Conservation (phyloP, 2,888 invertebrate genomes). For the Amphimallon solstitiale region DNA sequence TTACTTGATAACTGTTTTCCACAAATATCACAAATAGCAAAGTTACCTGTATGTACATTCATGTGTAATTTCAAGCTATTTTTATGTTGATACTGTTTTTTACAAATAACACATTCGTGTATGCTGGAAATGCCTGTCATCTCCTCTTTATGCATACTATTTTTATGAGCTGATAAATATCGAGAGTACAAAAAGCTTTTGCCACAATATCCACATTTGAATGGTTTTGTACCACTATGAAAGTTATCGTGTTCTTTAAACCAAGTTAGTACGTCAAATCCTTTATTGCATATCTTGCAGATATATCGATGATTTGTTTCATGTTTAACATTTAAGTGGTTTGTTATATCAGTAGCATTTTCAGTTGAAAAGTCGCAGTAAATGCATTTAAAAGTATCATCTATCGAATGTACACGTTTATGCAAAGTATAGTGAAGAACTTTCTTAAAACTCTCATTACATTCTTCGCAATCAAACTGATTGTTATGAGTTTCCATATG, state of each 20-base stretch:
- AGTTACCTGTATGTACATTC: constrained; percentile 65
- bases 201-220: constrained; percentile 34
- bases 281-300: constrained; percentile 68
- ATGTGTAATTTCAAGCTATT: constrained; percentile 62
- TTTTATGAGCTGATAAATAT: constrained; percentile 56
- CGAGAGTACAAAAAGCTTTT: constrained; percentile 31
- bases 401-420: constrained; percentile 55
- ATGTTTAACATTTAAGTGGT: constrained; percentile 54
- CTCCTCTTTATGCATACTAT: constrained; percentile 53
- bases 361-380: constrained; percentile 58
- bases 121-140: constrained; percentile 46
- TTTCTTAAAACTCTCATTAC: constrained; percentile 58
- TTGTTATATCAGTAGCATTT: constrained; percentile 56
- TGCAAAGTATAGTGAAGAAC: constrained; percentile 59
- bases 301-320: constrained; percentile 62
- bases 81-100: constrained; percentile 61
- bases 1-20: constrained; percentile 67
- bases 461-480: constrained; percentile 59
- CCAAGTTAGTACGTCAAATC: constrained; percentile 67
- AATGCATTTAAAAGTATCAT: constrained; percentile 57
- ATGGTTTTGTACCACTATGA: constrained; percentile 64
- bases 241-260: constrained; percentile 70
- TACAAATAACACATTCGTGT: constrained; percentile 61
- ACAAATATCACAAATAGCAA: constrained; percentile 69
- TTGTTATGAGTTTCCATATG: constrained; percentile 61